These are phyloP conservation scores for Microcebus lehilahytsara DNA, from an alignment of 2,113 vertebrate species.

Conservation along the genomic window DNA sequence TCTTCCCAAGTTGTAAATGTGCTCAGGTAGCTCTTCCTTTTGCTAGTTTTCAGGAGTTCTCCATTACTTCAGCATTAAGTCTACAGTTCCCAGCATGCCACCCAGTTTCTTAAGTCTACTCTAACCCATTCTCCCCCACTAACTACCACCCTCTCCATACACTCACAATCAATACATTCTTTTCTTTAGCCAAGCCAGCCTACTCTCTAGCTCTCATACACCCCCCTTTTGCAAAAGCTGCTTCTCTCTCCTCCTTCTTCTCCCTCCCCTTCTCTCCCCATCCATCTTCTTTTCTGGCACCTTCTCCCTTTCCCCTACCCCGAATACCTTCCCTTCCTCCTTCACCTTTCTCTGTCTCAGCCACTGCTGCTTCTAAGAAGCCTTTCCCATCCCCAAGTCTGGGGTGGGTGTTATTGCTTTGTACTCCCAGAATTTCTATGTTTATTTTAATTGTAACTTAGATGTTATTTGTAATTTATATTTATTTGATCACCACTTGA, in stretches of 20 bases:
- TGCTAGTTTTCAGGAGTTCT: not conserved
- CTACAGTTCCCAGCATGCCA: not conserved
- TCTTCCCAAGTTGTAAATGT: not conserved
- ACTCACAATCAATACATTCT: not conserved
- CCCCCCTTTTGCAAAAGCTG: not conserved
- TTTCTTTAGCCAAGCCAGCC: not conserved
- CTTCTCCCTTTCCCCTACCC: not conserved
- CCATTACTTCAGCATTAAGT: not conserved
- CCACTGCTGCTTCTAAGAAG: not conserved
- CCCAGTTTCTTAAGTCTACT: not conserved
- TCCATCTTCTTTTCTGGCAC: not conserved
- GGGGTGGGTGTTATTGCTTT: not conserved
- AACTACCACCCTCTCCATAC: too few relatives aligned
- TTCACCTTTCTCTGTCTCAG: not conserved
- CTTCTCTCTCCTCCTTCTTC: not conserved
- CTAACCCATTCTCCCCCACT: fast-evolving
- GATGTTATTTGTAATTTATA: not conserved
- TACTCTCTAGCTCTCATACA: not conserved
- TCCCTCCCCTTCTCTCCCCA: not conserved
- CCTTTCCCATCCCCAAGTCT: not conserved
- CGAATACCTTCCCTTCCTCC: not conserved
- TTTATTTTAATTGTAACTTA: not conserved
- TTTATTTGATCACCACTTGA: not conserved
- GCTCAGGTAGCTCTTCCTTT: not conserved
- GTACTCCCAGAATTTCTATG: not conserved